phyloP scores from a whole-genome alignment of 2,797 vertebrate genomes.

The Mus caroli region DNA sequence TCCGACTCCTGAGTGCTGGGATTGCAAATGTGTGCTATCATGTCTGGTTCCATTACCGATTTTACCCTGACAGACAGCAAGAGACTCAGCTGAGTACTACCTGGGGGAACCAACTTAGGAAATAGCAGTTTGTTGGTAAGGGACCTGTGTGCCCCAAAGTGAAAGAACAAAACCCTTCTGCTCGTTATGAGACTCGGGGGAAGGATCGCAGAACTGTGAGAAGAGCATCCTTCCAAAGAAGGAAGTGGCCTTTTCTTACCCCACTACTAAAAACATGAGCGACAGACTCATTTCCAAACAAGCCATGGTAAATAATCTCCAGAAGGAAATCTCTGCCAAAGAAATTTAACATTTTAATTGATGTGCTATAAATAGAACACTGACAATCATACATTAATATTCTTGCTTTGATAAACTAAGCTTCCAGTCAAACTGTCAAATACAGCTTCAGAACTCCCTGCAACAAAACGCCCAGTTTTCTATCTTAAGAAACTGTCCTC shows the following conservation, averaged over 20 bases:
- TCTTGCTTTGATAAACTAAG: neutral
- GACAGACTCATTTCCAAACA: neutral
- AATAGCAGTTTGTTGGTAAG: neutral
- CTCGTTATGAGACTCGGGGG: neutral
- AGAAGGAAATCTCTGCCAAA: constrained; percentile 3
- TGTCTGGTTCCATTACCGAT: neutral
- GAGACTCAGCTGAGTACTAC: too few relatives aligned
- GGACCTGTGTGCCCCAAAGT: neutral
- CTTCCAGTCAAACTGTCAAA: neutral
- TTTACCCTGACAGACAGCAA: neutral
- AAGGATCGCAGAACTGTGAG: neutral
- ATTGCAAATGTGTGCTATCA: neutral
- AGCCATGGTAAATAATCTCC: neutral
- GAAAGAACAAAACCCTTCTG: neutral
- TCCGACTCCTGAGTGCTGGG: neutral
- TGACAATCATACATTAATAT: neutral
- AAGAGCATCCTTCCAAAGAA: fast-evolving
- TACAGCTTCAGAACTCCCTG: neutral
- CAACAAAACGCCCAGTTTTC: neutral
- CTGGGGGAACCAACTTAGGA: neutral
- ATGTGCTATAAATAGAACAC: neutral
- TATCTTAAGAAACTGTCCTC: neutral
- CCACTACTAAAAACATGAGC: neutral
- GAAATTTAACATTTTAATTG: constrained; percentile 33
- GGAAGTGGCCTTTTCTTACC: neutral